Percentiles rank a stretch among this genome's conserved stretches.
phyloP scores from a whole-genome alignment of 2,113 vertebrate species.

The Galeopterus variegatus region DNA sequence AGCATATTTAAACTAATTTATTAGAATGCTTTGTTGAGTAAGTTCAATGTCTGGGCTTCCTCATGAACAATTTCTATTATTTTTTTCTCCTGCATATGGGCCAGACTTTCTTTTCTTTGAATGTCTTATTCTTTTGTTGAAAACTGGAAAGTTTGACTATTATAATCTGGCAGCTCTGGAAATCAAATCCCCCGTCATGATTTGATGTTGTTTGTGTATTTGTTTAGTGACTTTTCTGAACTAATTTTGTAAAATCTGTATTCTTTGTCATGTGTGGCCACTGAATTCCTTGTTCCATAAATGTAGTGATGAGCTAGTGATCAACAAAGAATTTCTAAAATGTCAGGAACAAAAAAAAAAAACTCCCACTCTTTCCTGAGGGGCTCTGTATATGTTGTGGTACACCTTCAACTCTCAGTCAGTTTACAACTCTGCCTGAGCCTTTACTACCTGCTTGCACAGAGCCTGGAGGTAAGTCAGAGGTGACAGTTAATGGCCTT shows the following conservation, averaged over 20 bases:
- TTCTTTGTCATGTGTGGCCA: neutral
- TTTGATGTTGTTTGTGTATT: neutral
- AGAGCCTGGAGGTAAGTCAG: neutral
- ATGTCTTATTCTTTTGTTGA: neutral
- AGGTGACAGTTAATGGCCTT: neutral
- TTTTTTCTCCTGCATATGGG: neutral
- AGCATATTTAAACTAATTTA: neutral
- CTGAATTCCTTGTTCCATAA: neutral
- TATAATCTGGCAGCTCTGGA: neutral
- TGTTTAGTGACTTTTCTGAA: constrained; percentile 18
- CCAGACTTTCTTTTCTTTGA: neutral
- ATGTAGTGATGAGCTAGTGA: neutral
- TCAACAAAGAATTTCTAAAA: constrained; percentile 39
- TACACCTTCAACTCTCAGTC: neutral
- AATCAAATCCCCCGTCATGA: neutral
- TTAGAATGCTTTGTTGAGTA: neutral
- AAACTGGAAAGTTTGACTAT: neutral
- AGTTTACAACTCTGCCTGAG: constrained; percentile 27
- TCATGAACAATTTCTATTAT: neutral
- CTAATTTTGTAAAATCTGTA: constrained; percentile 14
- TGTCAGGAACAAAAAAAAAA: neutral
- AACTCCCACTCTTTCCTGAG: neutral
- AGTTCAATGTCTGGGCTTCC: neutral
- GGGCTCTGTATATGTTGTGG: neutral
- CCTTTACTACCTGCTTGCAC: neutral